These are phyloP conservation scores for Xestia c-nigrum DNA, from an alignment of 2,888 invertebrate species.

Conservation along the genomic window DNA sequence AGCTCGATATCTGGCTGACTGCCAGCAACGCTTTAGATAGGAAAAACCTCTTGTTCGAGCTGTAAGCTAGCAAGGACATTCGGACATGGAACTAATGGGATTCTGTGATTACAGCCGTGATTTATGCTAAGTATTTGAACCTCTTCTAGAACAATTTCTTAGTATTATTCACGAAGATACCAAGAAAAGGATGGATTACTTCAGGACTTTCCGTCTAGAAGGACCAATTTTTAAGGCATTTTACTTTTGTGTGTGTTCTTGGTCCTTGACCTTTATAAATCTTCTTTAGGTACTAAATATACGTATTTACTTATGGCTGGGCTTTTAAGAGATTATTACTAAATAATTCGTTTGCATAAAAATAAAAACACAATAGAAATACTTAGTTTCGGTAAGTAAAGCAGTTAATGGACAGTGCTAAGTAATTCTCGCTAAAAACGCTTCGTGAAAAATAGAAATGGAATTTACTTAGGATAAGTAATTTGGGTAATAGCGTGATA, in stretches of 20 bases:
- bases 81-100: conserved; percentile 80
- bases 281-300: not conserved
- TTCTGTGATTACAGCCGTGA: conserved; percentile 73
- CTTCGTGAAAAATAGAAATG: conserved; percentile 43
- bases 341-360: conserved; percentile 18
- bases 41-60: conserved; percentile 76
- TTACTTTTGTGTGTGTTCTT: not conserved
- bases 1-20: conserved; percentile 81
- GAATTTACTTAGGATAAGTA: conserved; percentile 52
- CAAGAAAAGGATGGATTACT: conserved; percentile 43
- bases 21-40: conserved; percentile 85
- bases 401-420: conserved; percentile 51
- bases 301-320: not conserved
- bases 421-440: conserved; percentile 54
- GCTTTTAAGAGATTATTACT: not conserved
- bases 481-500: conserved; percentile 53
- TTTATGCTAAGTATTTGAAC: conserved; percentile 70
- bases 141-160: conserved; percentile 57
- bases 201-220: conserved; percentile 18
- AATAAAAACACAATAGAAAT: conserved; percentile 42
- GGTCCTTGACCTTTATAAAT: not conserved
- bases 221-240: conserved; percentile 6
- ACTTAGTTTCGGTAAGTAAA: conserved; percentile 38
- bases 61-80: conserved; percentile 74
- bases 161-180: conserved; percentile 51